These are phyloP conservation scores for Halcyon senegalensis DNA, from an alignment of 2,113 vertebrate species.

Conservation along the genomic window DNA sequence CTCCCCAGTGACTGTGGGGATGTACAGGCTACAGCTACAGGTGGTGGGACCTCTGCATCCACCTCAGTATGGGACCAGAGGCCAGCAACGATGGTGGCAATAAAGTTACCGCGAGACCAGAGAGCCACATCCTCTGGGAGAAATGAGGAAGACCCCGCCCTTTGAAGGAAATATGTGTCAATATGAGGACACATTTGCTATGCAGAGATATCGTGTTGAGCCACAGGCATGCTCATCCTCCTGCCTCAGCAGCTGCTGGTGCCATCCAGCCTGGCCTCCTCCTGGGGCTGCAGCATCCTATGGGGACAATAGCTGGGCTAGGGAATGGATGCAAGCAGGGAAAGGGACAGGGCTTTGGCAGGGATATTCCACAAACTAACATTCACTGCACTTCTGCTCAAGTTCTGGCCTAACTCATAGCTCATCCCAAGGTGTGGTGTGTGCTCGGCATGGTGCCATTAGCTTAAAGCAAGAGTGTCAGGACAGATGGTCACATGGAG, in stretches of 20 bases:
- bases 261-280: not conserved
- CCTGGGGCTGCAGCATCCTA: not conserved
- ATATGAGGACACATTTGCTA: fast-evolving
- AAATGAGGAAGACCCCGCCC: not conserved
- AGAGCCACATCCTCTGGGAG: fast-evolving
- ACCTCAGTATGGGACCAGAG: fast-evolving
- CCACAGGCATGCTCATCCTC: not conserved
- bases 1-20: not conserved
- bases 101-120: fast-evolving
- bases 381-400: not conserved
- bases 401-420: not conserved
- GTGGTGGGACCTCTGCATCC: fast-evolving
- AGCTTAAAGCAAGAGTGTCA: fast-evolving
- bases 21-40: not conserved
- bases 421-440: not conserved
- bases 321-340: not conserved
- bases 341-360: not conserved
- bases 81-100: not conserved
- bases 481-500: fast-evolving
- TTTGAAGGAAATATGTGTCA: not conserved
- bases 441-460: fast-evolving
- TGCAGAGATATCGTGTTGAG: fast-evolving
- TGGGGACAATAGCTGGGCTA: not conserved
- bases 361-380: not conserved
- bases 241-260: not conserved